Conservation (phyloP, 2,888 invertebrate genomes). For the Trisateles emortualis region DNA sequence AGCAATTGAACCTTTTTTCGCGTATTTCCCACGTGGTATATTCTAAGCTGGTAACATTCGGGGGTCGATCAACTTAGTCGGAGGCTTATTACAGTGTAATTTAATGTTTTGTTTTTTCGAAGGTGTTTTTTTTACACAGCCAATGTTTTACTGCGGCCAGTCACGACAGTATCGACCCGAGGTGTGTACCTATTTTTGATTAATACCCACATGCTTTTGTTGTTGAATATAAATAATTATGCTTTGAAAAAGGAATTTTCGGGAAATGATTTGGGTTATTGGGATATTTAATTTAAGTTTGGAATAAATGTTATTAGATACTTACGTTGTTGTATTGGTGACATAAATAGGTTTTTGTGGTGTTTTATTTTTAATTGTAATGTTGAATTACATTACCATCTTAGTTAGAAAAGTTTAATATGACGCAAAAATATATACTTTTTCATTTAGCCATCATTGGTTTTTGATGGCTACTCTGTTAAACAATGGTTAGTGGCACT, state of each 20-base stretch:
- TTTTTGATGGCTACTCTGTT: no score
- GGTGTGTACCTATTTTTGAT: slow-evolving; percentile 59
- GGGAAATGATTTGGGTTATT: slow-evolving; percentile 24
- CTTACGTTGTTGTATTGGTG: background rate
- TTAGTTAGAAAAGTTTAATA: no score
- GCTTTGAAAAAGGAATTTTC: slow-evolving; percentile 27
- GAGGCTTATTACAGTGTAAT: slow-evolving; percentile 81
- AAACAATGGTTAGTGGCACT: no score
- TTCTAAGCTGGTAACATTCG: slow-evolving; percentile 56
- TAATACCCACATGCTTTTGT: slow-evolving; percentile 49
- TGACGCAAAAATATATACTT: no score
- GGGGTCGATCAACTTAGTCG: slow-evolving; percentile 79
- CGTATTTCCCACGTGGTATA: slow-evolving; percentile 83
- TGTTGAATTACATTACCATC: no score
- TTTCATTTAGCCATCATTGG: no score
- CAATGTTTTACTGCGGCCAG: slow-evolving; percentile 77
- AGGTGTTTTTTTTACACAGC: slow-evolving; percentile 70
- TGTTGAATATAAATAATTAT: slow-evolving; percentile 28
- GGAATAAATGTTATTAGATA: no score
- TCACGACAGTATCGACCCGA: slow-evolving; percentile 84
- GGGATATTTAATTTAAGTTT: slow-evolving; percentile 12
- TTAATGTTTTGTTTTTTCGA: slow-evolving; percentile 79
- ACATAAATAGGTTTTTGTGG: no score
- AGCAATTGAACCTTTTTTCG: slow-evolving; percentile 58
- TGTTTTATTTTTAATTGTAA: no score